Conservation (phyloP, 2,797 vertebrate species). For the Bufotes viridis region DNA sequence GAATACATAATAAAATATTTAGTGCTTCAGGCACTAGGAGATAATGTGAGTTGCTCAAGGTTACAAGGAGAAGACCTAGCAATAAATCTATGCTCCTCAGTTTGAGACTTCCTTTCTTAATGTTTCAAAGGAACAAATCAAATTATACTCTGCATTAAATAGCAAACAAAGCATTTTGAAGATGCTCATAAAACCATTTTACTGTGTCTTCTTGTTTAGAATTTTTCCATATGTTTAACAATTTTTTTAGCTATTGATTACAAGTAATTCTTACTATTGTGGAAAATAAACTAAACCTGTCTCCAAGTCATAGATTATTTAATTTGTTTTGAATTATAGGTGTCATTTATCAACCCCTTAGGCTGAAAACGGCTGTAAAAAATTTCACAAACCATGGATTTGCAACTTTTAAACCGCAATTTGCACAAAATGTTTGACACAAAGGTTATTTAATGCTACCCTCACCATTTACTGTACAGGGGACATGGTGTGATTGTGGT, state of each 20-base stretch:
- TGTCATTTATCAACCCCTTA: no score
- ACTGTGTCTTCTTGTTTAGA: not conserved
- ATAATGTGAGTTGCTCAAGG: constrained; percentile 42
- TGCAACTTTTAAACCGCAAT: no score
- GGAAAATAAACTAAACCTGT: no score
- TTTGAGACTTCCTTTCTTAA: constrained; percentile 22
- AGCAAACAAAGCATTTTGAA: constrained; percentile 20
- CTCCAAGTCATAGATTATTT: no score
- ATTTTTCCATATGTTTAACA: not conserved
- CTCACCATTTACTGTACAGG: no score
- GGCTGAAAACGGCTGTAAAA: no score
- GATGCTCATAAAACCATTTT: not conserved
- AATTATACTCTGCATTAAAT: constrained; percentile 34
- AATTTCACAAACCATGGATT: no score
- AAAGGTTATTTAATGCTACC: no score
- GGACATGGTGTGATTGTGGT: no score
- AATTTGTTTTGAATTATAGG: no score
- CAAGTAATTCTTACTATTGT: no score
- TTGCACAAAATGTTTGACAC: no score
- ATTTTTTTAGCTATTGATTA: not conserved
- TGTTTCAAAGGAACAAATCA: constrained; percentile 34
- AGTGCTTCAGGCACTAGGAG: constrained; percentile 28
- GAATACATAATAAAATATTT: constrained; percentile 53
- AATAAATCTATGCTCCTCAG: constrained; percentile 40
- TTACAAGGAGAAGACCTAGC: constrained; percentile 29